phyloP scores from a whole-genome alignment of 1,140 invertebrate genomes.

The Tribolium castaneum region DNA sequence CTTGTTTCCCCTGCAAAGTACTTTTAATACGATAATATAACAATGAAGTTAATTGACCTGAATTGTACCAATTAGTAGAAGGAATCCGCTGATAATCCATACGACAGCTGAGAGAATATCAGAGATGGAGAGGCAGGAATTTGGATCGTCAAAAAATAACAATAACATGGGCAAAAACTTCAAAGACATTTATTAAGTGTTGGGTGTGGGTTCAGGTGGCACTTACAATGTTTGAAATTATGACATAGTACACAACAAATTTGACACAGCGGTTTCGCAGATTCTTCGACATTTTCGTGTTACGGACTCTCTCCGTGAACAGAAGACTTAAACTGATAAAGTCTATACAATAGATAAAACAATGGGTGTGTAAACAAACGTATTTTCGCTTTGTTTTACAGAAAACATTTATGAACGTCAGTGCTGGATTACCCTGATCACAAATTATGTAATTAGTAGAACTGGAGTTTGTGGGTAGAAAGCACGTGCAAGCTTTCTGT shows the following conservation, averaged over 20 bases:
- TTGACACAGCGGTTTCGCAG: neutral
- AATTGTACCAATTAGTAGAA: neutral
- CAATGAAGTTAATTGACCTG: conserved; percentile 1
- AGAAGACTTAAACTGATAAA: neutral
- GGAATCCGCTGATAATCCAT: neutral
- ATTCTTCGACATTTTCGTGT: neutral
- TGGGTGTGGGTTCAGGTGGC: neutral
- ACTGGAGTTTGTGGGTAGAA: neutral
- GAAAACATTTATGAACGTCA: neutral
- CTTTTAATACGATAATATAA: neutral
- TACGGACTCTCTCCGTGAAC: neutral
- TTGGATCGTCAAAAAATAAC: neutral
- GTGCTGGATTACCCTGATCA: neutral
- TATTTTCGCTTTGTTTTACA: neutral
- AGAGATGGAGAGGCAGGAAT: neutral
- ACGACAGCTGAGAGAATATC: neutral
- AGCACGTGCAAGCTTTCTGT: neutral
- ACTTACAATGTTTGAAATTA: conserved; percentile 12
- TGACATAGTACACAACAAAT: conserved; percentile 1
- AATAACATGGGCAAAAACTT: neutral
- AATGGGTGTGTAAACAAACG: neutral
- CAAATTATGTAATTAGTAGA: neutral
- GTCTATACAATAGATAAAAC: conserved; percentile 8
- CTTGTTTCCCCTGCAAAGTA: neutral
- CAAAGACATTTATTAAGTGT: neutral